Percentiles rank a stretch among this genome's conserved stretches.
Conservation (phyloP, 2,113 vertebrate species). For the Caranx melampygus region DNA sequence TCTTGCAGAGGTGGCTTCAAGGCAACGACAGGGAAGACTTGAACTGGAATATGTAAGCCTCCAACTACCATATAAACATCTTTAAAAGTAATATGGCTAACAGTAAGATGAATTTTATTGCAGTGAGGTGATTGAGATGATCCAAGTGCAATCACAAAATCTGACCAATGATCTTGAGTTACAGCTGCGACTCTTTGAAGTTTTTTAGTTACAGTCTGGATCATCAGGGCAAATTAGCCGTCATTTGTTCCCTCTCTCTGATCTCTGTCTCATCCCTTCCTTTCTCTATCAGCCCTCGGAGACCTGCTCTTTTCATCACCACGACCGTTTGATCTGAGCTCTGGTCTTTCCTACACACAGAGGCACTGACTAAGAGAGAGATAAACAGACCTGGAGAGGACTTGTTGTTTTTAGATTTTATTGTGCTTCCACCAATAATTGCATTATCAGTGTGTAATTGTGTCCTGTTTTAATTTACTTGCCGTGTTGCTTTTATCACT, state of each 20-base stretch:
- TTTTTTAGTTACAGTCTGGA: conserved; percentile 47
- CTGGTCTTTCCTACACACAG: conserved; percentile 44
- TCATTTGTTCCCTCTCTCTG: conserved; percentile 67
- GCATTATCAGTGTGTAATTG: conserved; percentile 36
- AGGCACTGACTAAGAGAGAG: neutral
- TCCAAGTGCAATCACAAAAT: conserved; percentile 28
- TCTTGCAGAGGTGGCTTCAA: conserved; percentile 40
- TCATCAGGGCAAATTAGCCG: conserved; percentile 66
- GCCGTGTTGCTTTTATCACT: conserved; percentile 40
- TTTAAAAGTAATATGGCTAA: conserved; percentile 33
- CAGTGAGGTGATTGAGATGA: conserved; percentile 3
- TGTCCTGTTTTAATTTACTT: conserved; percentile 37
- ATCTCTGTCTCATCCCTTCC: conserved; percentile 56
- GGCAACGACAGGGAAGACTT: conserved; percentile 21
- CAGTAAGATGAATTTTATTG: conserved; percentile 5
- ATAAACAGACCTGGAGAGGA: neutral
- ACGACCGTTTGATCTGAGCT: conserved; percentile 68
- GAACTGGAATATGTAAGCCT: conserved; percentile 16
- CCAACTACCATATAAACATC: conserved; percentile 37
- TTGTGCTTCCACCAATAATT: conserved; percentile 38
- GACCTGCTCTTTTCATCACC: conserved; percentile 76
- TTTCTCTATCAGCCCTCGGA: conserved; percentile 50
- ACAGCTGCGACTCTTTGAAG: conserved; percentile 62
- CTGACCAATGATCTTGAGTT: conserved; percentile 53
- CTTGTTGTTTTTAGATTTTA: conserved; percentile 37